Base-by-base conservation (phyloP, 1,140 invertebrate species). In the Drosophila ficusphila region DNA sequence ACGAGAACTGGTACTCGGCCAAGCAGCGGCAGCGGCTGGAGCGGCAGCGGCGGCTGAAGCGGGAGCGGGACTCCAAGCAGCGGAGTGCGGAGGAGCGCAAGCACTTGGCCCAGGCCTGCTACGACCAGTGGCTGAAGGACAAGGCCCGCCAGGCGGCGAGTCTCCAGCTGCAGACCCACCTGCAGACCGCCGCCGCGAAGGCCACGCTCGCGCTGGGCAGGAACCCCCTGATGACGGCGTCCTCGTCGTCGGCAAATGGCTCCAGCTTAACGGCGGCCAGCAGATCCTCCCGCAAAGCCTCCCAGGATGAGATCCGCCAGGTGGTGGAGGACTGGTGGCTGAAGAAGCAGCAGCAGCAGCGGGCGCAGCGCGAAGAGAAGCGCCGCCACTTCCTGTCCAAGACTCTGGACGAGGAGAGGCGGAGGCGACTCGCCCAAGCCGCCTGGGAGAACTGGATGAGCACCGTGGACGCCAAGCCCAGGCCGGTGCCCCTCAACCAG, bases 401-500 rank as follows among this genome's bases (percentile, higher is more conserved):
- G 39, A n/a, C 18, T 2, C 18, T 39, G 1, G 29, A 88, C 9
- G 53, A 65, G 42, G n/a, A 71, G 6, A 36, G 9, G 0, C 77
- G 74, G 21, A 76, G 67, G 18, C 21, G 61, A 21, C 9, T 61
- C 6, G 58, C 65, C 12, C 34, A 82, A 18, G 6, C 8, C 21
- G 82, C 83, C 16, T 82, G 65, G 53, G 9, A 69, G 7, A 62
- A 51, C 6, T 88, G 82, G 82, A 78, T 88, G 9, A 52, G 49
- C 41, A 75, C 58, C 3, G 78, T 76, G 5, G 27, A 46, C 7
- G 39, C 27, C 2, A 89, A 85, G 12, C 82, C 88, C 4, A 90
- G 85, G 44, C 88, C 88, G 11, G 88, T 90, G 18, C 88, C 88
- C 6, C 21, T 90, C 9, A 89, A 89, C 38, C 70, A 85, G 47